Conservation (phyloP, 2,888 invertebrate genomes). For the Pollenia labialis region DNA sequence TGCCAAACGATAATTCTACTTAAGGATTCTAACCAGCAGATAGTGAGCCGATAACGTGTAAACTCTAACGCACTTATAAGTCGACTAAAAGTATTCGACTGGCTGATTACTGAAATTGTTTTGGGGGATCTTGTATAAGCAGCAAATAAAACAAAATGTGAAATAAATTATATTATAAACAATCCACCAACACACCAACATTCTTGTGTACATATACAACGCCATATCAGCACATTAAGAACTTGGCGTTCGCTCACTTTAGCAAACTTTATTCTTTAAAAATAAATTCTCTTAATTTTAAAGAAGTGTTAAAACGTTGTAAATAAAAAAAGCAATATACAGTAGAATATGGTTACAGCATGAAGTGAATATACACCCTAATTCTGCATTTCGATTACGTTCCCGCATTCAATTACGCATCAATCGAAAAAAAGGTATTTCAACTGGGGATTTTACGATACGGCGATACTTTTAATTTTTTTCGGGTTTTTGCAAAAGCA, state of each 20-base stretch:
- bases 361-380: too few relatives aligned
- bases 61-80: constrained; percentile 71
- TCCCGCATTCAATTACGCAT: too few relatives aligned
- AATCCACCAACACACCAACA: constrained; percentile 19
- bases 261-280: constrained; percentile 23
- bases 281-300: constrained; percentile 2
- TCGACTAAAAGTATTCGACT: constrained; percentile 63
- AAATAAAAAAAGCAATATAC: neutral
- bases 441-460: too few relatives aligned
- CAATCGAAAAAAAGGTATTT: too few relatives aligned
- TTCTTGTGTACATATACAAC: constrained; percentile 17
- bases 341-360: too few relatives aligned
- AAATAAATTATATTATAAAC: constrained; percentile 55
- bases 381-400: too few relatives aligned
- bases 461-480: too few relatives aligned
- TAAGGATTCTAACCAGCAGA: constrained; percentile 43
- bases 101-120: constrained; percentile 59
- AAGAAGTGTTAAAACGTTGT: constrained; percentile 22
- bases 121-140: constrained; percentile 62
- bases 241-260: constrained; percentile 48
- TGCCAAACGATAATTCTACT: constrained; percentile 40
- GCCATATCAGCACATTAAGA: constrained; percentile 19
- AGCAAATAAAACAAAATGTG: constrained; percentile 56
- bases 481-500: too few relatives aligned
- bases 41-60: constrained; percentile 60